A percentile compares a stretch with the other conserved stretches of the same genome.
phyloP scores from a whole-genome alignment of 2,797 vertebrate genomes.

The Florisuga fusca region DNA sequence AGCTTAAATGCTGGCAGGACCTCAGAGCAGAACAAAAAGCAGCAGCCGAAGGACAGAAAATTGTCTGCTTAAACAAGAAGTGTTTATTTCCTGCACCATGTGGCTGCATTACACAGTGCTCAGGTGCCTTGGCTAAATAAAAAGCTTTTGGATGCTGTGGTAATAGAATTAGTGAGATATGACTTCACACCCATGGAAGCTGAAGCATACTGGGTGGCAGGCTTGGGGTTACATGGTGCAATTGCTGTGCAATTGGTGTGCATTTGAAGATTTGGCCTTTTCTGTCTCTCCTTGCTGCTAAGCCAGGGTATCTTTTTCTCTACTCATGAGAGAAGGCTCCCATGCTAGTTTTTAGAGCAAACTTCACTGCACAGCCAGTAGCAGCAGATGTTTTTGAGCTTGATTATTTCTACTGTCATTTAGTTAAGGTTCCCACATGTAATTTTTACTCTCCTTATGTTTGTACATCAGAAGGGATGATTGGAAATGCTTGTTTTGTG shows the following conservation, averaged over 20 bases:
- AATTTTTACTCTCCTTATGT: slow-evolving; percentile 34
- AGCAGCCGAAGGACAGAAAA: not conserved
- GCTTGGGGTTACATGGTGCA: not conserved
- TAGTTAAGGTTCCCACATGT: slow-evolving; percentile 10
- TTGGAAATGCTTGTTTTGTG: slow-evolving; percentile 3
- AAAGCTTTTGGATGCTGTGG: not conserved
- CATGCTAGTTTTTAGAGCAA: not conserved
- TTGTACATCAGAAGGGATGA: not conserved
- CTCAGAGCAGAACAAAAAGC: not conserved
- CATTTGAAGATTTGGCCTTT: not conserved
- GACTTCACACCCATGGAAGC: accelerated
- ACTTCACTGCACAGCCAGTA: not conserved
- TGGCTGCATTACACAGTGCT: not conserved
- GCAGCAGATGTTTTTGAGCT: slow-evolving; percentile 50
- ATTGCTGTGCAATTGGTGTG: not conserved
- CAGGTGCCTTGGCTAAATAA: not conserved
- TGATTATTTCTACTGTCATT: slow-evolving; percentile 35
- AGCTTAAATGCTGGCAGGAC: not conserved
- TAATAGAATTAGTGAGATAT: not conserved
- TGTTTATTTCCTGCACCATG: not conserved
- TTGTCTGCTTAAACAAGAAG: not conserved
- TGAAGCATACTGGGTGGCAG: not conserved
- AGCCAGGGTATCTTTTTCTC: not conserved
- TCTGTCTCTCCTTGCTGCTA: not conserved
- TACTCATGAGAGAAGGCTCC: not conserved